Evolutionary conservation across 2,113 vertebrate species (phyloP), one percentile per base, ranked within the genome.

Genomic region (Epinephelus lanceolatus): DNA sequence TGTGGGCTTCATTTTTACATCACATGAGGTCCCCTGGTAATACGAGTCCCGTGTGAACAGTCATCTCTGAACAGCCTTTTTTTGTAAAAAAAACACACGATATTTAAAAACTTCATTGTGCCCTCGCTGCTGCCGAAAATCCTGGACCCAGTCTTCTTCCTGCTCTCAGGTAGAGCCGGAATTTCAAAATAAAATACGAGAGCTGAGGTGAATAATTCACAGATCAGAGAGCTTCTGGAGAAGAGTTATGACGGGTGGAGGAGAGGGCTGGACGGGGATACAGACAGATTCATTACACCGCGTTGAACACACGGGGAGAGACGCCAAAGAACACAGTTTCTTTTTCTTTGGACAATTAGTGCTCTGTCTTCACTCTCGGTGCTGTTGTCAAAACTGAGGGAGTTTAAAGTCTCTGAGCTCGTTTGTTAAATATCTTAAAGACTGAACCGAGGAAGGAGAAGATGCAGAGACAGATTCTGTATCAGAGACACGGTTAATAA

Each of bases 141-240:
- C 42, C 42, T 12, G 42, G 25, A 53, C 7, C 4, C n/a, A 63
- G 47, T 33, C 15, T 1, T 33, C 71, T 40, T 76, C 37, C 47
- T 76, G 27, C 23, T 55, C 60, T 23, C 62, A 66, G 49, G 73
- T 65, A 25, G 59, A 37, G 47, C 72, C 12, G 73, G 23, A 2
- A 45, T n/a, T 77, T 57, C 75, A 67, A 67, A 67, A 77, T 77
- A 77, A 77, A 42, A 70, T 53, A 71, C 10, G 5, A 57, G 33
- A 12, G 57, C 25, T n/a, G n/a, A 42, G 42, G 4, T 69, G 25
- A 60, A 60, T 69, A 69, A 78, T 18, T 78, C 53, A 49, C 7
- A 45, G 42, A 45, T 45, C 42, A 45, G 42, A 45, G 42, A 45
- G 42, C 42, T 40, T 5, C 40, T 23, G 6, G 6, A 25, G 23